These are phyloP conservation scores for Temnothorax nylanderi DNA, from an alignment of 1,140 invertebrate species.

Conservation along the genomic window DNA sequence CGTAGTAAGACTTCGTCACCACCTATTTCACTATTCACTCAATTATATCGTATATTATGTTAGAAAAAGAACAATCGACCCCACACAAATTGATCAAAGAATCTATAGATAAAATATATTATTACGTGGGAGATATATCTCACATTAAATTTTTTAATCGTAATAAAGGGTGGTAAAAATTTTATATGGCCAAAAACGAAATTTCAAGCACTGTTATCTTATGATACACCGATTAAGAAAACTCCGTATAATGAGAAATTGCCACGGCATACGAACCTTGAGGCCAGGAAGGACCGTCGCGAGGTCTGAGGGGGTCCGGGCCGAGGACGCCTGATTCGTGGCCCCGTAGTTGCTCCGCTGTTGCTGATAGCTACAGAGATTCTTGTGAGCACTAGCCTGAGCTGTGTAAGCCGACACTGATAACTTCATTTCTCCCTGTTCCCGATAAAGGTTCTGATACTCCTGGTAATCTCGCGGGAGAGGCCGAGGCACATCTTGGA, in stretches of 20 bases:
- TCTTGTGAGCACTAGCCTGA: conserved; percentile 93
- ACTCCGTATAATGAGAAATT: not conserved
- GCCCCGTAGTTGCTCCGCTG: conserved; percentile 92
- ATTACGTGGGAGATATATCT: not conserved
- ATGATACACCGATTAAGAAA: not conserved
- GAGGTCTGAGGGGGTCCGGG: conserved; percentile 86
- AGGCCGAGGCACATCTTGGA: conserved; percentile 73
- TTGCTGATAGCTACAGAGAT: conserved; percentile 91
- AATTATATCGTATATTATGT: not conserved
- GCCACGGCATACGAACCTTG: conserved; percentile 83
- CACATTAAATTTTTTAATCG: not conserved
- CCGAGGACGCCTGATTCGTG: conserved; percentile 88
- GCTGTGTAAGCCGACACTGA: conserved; percentile 94
- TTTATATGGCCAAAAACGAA: not conserved
- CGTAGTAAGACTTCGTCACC: not conserved
- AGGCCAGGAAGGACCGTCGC: conserved; percentile 85
- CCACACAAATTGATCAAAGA: not conserved
- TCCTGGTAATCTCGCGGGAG: conserved; percentile 68
- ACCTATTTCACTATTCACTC: not conserved
- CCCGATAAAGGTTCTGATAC: conserved; percentile 76
- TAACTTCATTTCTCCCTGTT: conserved; percentile 89
- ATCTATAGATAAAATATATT: not conserved
- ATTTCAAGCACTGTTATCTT: not conserved
- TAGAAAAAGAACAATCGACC: not conserved
- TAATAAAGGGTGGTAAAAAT: not conserved